Evolutionary conservation across 2,888 invertebrate species (phyloP).

Genomic region (Diaperis boleti): DNA sequence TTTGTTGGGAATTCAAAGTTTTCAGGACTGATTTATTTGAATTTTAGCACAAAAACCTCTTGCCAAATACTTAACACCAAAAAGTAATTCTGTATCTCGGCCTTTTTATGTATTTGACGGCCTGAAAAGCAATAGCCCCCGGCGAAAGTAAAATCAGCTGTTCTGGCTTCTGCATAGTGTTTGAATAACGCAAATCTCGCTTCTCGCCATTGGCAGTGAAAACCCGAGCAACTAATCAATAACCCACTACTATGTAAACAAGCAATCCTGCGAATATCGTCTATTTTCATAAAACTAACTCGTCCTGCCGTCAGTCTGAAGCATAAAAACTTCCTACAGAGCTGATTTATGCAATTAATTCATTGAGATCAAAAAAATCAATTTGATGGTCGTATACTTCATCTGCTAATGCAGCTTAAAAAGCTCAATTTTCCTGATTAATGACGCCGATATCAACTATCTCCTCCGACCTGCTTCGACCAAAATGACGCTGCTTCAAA

Average conservation of each 20-base stretch:
- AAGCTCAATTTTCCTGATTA: constrained; percentile 21
- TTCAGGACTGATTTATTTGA: too few species aligned
- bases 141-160: background rate
- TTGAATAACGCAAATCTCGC: background rate
- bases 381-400: constrained; percentile 14
- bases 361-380: constrained; percentile 1
- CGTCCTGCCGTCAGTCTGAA: background rate
- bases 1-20: too few species aligned
- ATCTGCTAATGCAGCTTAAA: constrained; percentile 20
- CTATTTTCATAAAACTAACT: constrained; percentile 1
- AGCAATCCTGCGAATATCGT: constrained; percentile 1
- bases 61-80: too few species aligned
- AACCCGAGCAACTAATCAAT: constrained; percentile 1
- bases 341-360: constrained; percentile 1
- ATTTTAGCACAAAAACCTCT: too few species aligned
- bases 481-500: constrained; percentile 20
- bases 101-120: too few species aligned
- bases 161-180: background rate
- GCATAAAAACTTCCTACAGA: background rate
- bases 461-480: constrained; percentile 15
- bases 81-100: too few species aligned
- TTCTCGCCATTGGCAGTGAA: constrained; percentile 6
- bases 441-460: constrained; percentile 13
- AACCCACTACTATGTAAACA: constrained; percentile 6
- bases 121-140: too few species aligned